Evolutionary conservation across 2,797 vertebrate species (phyloP), one percentile per base, ranked within the genome.

Genomic region (Artibeus jamaicensis): DNA sequence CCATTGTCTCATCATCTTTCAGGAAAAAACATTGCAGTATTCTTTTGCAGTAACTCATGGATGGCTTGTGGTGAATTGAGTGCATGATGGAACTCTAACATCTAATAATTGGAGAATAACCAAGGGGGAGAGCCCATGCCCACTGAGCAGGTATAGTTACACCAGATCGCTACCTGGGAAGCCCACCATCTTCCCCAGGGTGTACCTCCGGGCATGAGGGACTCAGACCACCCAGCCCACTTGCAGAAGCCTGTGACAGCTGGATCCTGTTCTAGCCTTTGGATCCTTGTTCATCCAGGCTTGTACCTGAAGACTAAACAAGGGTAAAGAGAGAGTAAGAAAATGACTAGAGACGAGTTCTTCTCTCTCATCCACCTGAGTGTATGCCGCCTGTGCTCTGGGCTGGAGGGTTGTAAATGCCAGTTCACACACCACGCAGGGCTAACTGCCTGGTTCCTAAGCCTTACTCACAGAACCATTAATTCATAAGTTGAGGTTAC

Each of bases 31-130:
- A 1, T 12, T 77, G 24, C n/a, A 50, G 26, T 48, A 32, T 62
- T 79, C 92, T 83, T 65, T n/a, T 88, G 93, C 79, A 91, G 50
- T 68, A 77, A 81, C 53, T 73, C 16, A 7, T 85, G 81, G 68
- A 79, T 71, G 71, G 14, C 53, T 92, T 67, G 24, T 73, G 55
- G 18, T 90, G 29, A 78, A n/a, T 48, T 53, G 65, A 88, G 44
- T 81, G 16, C 7, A 16, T 7, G n/a, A 18, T 10, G 15, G 68
- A 39, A 84, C 32, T 74, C 73, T 55, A 62, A 57, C 22, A 21
- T 34, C n/a, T 57, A 53, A 32, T 87, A 44, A 57, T 16, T 86
- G 70, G 48, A 76, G 79, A 86, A 29, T 57, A 50, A 70, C 57
- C n/a, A 12, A 42, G 18, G 39, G 37, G 29, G 14, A n/a, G 32